These are phyloP conservation scores for Cacatua alba DNA, from an alignment of 2,113 vertebrate genomes.

Conservation along the genomic window DNA sequence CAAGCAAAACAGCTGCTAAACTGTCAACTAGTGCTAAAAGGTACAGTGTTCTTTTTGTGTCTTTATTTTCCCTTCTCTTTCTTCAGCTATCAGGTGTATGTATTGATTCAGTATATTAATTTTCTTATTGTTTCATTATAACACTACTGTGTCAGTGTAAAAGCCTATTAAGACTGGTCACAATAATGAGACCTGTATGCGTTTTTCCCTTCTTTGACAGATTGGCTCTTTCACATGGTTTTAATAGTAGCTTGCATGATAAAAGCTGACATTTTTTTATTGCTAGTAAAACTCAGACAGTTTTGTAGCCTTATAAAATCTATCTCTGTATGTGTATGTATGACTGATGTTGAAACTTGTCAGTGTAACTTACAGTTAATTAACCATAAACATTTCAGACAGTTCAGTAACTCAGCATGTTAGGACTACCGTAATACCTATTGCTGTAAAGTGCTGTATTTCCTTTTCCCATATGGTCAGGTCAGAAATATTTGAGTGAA, in stretches of 20 bases:
- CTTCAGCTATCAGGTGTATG: background rate
- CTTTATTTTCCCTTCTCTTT: background rate
- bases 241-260: conserved; percentile 57
- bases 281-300: conserved; percentile 60
- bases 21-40: conserved; percentile 99
- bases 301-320: conserved; percentile 65
- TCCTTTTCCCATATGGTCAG: conserved; percentile 29
- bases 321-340: conserved; percentile 40
- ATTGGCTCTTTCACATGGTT: conserved; percentile 50
- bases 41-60: conserved; percentile 58
- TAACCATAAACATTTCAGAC: conserved; percentile 65
- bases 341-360: conserved; percentile 57
- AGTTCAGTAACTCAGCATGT: conserved; percentile 54
- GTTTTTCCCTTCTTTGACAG: conserved; percentile 35
- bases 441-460: conserved; percentile 24
- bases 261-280: conserved; percentile 65
- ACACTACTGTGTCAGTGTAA: background rate
- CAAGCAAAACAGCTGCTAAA: conserved; percentile 98
- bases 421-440: conserved; percentile 44
- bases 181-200: background rate
- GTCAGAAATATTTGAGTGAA: conserved; percentile 39
- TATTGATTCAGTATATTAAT: background rate
- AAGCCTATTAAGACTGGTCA: background rate
- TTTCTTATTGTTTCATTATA: conserved; percentile 3
- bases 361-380: conserved; percentile 66